phyloP scores from a whole-genome alignment of 2,888 invertebrate species.

The Hypsopygia costalis region DNA sequence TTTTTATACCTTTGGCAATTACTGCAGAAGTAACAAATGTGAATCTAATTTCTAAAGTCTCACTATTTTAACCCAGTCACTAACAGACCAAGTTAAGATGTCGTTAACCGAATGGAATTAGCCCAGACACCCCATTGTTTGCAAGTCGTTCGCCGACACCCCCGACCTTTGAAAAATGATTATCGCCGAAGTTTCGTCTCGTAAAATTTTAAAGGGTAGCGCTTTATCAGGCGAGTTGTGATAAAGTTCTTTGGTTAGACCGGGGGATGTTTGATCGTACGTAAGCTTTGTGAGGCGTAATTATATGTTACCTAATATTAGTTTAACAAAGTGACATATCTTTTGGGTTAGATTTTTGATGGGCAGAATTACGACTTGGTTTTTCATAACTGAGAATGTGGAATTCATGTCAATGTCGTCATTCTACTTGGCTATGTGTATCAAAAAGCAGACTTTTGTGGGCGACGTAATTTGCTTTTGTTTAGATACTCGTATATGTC shows the following conservation, averaged over 20 bases:
- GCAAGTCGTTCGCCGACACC: slow-evolving; percentile 25
- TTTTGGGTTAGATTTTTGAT: neutral
- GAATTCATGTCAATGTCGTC: no score
- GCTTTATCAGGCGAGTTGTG: slow-evolving; percentile 20
- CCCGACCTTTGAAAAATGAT: slow-evolving; percentile 51
- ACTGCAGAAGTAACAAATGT: no score
- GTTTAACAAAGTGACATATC: neutral
- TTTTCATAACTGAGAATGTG: no score
- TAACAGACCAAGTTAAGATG: slow-evolving; percentile 25
- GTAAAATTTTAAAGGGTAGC: slow-evolving; percentile 34
- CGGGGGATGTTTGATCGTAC: neutral
- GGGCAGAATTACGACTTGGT: no score
- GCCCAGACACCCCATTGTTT: slow-evolving; percentile 32
- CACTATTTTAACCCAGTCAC: neutral
- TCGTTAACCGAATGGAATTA: slow-evolving; percentile 38
- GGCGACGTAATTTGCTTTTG: no score
- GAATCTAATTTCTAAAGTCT: no score
- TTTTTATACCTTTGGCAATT: no score
- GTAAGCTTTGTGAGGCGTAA: neutral
- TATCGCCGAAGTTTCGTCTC: slow-evolving; percentile 44
- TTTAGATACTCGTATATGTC: no score
- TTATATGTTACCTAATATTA: neutral
- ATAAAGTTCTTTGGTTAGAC: slow-evolving; percentile 11
- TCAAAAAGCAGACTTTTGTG: no score
- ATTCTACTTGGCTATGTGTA: no score